A percentile compares a stretch with the other conserved stretches of the same genome.
phyloP scores from a whole-genome alignment of 2,888 invertebrate species.

The Abrostola triplasia region DNA sequence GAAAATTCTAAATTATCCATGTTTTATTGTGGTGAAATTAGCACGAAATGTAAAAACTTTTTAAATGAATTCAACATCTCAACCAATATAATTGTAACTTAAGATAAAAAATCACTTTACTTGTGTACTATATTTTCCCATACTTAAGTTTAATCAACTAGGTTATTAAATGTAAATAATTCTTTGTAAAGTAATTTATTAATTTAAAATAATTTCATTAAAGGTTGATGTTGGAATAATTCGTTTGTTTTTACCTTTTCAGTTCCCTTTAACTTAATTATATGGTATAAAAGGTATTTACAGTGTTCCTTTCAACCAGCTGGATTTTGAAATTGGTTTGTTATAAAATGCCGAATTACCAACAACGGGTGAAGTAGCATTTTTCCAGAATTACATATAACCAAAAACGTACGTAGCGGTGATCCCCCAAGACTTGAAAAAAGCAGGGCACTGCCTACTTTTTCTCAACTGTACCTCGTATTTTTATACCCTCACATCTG shows the following conservation, averaged over 20 bases:
- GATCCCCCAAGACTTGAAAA: too few species aligned
- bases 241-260: slow-evolving; percentile 49
- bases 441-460: too few species aligned
- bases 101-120: slow-evolving; percentile 18
- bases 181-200: slow-evolving; percentile 69
- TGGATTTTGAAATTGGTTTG: too few species aligned
- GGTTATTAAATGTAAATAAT: slow-evolving; percentile 57
- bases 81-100: slow-evolving; percentile 12
- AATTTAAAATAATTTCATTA: slow-evolving; percentile 74
- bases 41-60: slow-evolving; percentile 8
- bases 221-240: slow-evolving; percentile 76
- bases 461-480: too few species aligned
- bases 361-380: too few species aligned
- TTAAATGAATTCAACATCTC: slow-evolving; percentile 33
- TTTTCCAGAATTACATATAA: too few species aligned
- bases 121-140: slow-evolving; percentile 32
- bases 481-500: too few species aligned
- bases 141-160: slow-evolving; percentile 34
- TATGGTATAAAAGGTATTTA: background rate
- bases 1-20: too few species aligned
- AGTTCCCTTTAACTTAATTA: background rate
- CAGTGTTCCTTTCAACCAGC: background rate
- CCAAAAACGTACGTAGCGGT: too few species aligned
- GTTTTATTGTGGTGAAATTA: slow-evolving; percentile 22
- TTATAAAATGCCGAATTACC: too few species aligned